Conservation (phyloP, 2,888 invertebrate genomes). For the Girardia tigrina region DNA sequence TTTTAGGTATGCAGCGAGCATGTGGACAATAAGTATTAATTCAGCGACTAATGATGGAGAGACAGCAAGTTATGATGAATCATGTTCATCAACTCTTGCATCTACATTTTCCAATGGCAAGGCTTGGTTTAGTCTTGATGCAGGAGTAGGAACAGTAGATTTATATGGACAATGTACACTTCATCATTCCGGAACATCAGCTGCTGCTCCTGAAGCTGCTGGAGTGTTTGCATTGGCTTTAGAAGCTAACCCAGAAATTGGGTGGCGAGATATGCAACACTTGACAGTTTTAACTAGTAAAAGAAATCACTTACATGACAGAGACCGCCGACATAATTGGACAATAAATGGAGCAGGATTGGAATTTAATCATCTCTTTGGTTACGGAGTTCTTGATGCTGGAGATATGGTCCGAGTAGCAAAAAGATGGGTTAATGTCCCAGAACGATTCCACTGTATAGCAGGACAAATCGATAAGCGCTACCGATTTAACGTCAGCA, state of each 20-base stretch:
- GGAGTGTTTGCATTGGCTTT: conserved; percentile 91
- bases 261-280: conserved; percentile 96
- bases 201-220: conserved; percentile 96
- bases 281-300: conserved; percentile 91
- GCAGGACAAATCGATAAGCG: conserved; percentile 67
- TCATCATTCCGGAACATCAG: conserved; percentile 94
- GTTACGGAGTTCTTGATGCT: conserved; percentile 92
- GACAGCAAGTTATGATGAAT: conserved; percentile 97
- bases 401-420: conserved; percentile 94
- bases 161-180: conserved; percentile 95
- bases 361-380: conserved; percentile 95
- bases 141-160: conserved; percentile 91
- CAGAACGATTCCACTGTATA: conserved; percentile 90
- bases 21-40: conserved; percentile 99
- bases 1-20: conserved; percentile 84
- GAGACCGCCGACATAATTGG: conserved; percentile 91
- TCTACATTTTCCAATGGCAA: conserved; percentile 93
- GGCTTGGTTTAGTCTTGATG: conserved; percentile 73
- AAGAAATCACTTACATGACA: conserved; percentile 89
- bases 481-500: conserved; percentile 38
- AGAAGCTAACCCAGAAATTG: conserved; percentile 79
- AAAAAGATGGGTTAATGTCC: conserved; percentile 85
- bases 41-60: conserved; percentile 98
- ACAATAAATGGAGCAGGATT: conserved; percentile 96
- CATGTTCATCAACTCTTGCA: conserved; percentile 91